Evolutionary conservation across 2,113 vertebrate genomes (phyloP).

Genomic region (human (Homo sapiens)): DNA sequence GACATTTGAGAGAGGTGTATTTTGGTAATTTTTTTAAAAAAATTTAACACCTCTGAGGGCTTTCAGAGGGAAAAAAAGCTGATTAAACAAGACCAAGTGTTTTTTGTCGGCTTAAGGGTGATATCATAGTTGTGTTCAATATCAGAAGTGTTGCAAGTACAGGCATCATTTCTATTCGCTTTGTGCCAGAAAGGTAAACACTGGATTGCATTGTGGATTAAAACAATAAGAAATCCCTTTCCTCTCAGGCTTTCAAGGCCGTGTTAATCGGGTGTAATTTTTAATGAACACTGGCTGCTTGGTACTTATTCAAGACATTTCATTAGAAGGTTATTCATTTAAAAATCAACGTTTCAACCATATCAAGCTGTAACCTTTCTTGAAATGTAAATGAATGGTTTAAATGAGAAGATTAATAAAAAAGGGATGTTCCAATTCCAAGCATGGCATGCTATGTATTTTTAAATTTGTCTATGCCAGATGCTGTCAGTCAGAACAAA

Average conservation of each 20-base stretch:
- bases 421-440: constrained; percentile 88
- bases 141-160: constrained; percentile 75
- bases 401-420: constrained; percentile 90
- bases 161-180: constrained; percentile 79
- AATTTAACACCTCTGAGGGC: constrained; percentile 30
- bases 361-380: constrained; percentile 87
- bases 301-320: constrained; percentile 86
- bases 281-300: constrained; percentile 85
- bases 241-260: constrained; percentile 82
- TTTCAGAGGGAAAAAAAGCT: constrained; percentile 58
- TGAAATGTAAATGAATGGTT: constrained; percentile 90
- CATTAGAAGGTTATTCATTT: constrained; percentile 88
- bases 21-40: constrained; percentile 33
- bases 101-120: constrained; percentile 76
- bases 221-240: constrained; percentile 83
- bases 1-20: constrained; percentile 28
- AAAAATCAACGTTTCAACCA: constrained; percentile 86
- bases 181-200: constrained; percentile 75
- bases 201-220: constrained; percentile 70
- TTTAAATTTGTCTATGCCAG: constrained; percentile 94
- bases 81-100: constrained; percentile 82
- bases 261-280: constrained; percentile 86
- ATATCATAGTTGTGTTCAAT: constrained; percentile 73
- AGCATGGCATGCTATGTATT: constrained; percentile 90
- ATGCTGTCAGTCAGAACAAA: constrained; percentile 98